Conservation (phyloP, 2,113 vertebrate species). For the Chaenogobius annularis region DNA sequence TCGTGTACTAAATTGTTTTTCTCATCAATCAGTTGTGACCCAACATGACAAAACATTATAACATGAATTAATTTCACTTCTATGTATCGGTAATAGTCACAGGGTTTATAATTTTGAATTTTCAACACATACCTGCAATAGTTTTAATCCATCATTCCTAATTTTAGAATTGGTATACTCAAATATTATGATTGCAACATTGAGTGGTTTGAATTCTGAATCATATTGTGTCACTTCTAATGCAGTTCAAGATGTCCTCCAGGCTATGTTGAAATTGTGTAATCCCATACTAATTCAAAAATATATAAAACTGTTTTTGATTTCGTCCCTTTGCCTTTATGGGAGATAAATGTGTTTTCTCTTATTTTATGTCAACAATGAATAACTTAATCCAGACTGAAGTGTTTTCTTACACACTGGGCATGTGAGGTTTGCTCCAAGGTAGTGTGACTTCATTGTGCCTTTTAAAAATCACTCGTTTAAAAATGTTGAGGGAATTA, state of each 20-base stretch:
- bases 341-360: slow-evolving; percentile 33
- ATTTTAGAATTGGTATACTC: neutral
- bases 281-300: slow-evolving; percentile 58
- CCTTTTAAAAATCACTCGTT: slow-evolving; percentile 36
- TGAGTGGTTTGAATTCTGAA: slow-evolving; percentile 9
- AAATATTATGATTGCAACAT: neutral
- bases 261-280: slow-evolving; percentile 55
- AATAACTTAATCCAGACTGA: slow-evolving; percentile 48
- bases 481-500: slow-evolving; percentile 33
- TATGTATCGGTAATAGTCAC: neutral
- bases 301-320: slow-evolving; percentile 52
- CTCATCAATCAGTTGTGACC: neutral
- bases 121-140: neutral
- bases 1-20: neutral
- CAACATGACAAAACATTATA: neutral
- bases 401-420: slow-evolving; percentile 42
- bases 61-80: neutral
- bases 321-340: slow-evolving; percentile 31
- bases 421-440: slow-evolving; percentile 29
- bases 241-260: slow-evolving; percentile 43
- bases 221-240: slow-evolving; percentile 39
- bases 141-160: neutral
- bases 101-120: neutral
- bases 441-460: slow-evolving; percentile 56
- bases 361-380: slow-evolving; percentile 44